Conservation (phyloP, 2,797 vertebrate genomes). For the Leuciscus waleckii region DNA sequence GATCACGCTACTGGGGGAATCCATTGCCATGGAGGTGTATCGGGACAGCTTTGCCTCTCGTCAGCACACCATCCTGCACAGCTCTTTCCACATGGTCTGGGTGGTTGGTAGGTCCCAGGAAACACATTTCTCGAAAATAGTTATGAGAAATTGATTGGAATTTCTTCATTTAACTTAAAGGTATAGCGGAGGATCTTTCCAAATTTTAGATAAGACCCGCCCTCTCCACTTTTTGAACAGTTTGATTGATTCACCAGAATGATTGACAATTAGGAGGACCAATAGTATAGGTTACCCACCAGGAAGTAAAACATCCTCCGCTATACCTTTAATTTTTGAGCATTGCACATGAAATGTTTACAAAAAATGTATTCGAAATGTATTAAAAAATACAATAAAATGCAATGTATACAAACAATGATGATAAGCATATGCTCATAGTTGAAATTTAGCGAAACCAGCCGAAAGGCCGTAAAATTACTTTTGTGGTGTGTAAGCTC, state of each 20-base stretch:
- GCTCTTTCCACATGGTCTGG: conserved; percentile 92
- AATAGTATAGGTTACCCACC: too few relatives aligned
- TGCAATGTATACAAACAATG: not conserved
- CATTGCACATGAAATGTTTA: not conserved
- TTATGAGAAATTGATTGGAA: not conserved
- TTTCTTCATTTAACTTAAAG: not conserved
- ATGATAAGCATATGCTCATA: not conserved
- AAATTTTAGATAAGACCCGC: too few relatives aligned
- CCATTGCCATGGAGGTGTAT: conserved; percentile 86
- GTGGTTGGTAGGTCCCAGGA: conserved; percentile 81
- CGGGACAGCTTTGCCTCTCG: conserved; percentile 79
- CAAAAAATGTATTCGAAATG: not conserved
- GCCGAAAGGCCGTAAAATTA: not conserved
- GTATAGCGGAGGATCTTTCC: too few relatives aligned
- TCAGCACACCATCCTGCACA: conserved; percentile 85
- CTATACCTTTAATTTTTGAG: not conserved
- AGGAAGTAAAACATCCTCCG: too few relatives aligned
- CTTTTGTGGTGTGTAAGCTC: too few relatives aligned
- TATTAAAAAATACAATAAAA: not conserved
- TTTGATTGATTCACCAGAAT: too few relatives aligned
- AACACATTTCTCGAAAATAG: too few relatives aligned
- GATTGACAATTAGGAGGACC: too few relatives aligned
- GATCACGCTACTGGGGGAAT: conserved; percentile 86
- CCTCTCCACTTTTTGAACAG: too few relatives aligned
- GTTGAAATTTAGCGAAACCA: not conserved